Evolutionary conservation across 2,797 vertebrate genomes (phyloP).

Genomic region (Lacerta agilis): DNA sequence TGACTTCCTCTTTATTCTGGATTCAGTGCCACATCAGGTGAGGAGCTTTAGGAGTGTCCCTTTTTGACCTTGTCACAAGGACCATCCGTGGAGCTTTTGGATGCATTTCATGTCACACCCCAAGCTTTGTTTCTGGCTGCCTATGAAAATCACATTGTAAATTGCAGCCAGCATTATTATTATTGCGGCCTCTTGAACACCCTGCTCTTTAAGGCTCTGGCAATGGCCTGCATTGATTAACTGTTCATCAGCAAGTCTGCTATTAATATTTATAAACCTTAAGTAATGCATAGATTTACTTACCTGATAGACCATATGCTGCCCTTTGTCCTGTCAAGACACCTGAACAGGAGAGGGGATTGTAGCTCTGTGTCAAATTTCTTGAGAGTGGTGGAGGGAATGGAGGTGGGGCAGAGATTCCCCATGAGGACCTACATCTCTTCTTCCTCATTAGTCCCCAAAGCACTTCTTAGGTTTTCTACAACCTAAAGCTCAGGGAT

Average conservation of each 20-base stretch:
- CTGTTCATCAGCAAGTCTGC: conserved; percentile 9
- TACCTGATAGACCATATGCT: conserved; percentile 64
- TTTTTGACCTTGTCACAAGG: background rate
- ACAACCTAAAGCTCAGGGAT: conserved; percentile 54
- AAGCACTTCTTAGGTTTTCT: conserved; percentile 57
- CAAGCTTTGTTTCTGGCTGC: background rate
- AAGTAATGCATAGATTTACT: conserved; percentile 40
- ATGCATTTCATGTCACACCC: background rate
- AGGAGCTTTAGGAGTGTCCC: background rate
- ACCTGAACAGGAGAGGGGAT: conserved; percentile 47
- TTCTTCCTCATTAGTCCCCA: conserved; percentile 60
- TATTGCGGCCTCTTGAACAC: background rate
- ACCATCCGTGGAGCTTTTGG: background rate
- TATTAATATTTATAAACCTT: conserved; percentile 70
- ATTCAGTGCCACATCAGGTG: background rate
- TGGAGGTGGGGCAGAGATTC: background rate
- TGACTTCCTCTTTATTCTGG: background rate
- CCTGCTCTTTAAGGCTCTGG: conserved; percentile 7
- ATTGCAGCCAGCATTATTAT: background rate
- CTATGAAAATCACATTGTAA: background rate
- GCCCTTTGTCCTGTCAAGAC: background rate
- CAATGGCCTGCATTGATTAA: conserved; percentile 10
- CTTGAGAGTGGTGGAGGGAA: conserved; percentile 22
- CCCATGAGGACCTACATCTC: background rate
- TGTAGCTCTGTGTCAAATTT: background rate